These are phyloP conservation scores for Drosophila glabriapex DNA, from an alignment of 2,888 invertebrate species.

Conservation along the genomic window DNA sequence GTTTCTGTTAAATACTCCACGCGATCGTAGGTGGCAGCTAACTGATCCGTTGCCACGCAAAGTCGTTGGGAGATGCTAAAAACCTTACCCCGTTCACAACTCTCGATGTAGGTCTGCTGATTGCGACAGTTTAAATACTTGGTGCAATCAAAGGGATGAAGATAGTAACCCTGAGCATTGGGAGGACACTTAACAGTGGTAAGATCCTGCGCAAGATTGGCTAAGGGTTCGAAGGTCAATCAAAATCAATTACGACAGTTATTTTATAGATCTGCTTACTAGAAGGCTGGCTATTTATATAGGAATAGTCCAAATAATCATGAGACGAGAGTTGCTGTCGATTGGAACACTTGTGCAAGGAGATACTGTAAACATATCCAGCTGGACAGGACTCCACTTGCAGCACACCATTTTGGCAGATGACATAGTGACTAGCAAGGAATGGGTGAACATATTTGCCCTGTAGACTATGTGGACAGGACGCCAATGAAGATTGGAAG, in stretches of 20 bases:
- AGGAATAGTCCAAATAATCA: slow-evolving; percentile 59
- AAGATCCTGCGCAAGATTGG: slow-evolving; percentile 70
- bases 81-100: slow-evolving; percentile 88
- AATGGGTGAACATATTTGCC: slow-evolving; percentile 88
- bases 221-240: slow-evolving; percentile 22
- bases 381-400: slow-evolving; percentile 87
- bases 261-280: slow-evolving; percentile 34
- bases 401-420: slow-evolving; percentile 88
- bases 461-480: slow-evolving; percentile 86
- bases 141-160: slow-evolving; percentile 87
- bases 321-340: slow-evolving; percentile 86
- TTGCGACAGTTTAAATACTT: slow-evolving; percentile 89
- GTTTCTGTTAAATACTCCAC: slow-evolving; percentile 75
- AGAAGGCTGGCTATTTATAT: slow-evolving; percentile 29
- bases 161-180: slow-evolving; percentile 85
- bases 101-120: slow-evolving; percentile 87
- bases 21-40: slow-evolving; percentile 83
- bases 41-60: slow-evolving; percentile 88
- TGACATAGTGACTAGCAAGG: slow-evolving; percentile 88
- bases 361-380: slow-evolving; percentile 88
- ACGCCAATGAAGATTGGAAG: slow-evolving; percentile 38
- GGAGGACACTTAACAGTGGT: slow-evolving; percentile 85
- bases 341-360: slow-evolving; percentile 86
- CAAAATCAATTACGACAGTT: background rate
- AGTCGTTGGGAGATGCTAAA: slow-evolving; percentile 87